Base-by-base conservation (phyloP, 2,888 invertebrate genomes). In the Platycheirus rosarum region DNA sequence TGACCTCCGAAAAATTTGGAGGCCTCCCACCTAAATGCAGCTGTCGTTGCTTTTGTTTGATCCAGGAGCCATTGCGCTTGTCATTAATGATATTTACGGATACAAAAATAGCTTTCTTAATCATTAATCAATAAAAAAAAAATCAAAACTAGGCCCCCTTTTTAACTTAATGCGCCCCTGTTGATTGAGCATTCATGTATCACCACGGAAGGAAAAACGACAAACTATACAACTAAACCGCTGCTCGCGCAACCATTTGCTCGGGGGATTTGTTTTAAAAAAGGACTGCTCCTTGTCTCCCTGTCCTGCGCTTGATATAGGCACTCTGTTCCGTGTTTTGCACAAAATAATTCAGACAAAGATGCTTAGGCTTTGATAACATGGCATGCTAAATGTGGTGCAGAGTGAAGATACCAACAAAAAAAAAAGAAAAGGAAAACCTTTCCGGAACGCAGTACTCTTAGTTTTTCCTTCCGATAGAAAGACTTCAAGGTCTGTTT, bases 311-410 rank as follows among this genome's bases (percentile, higher is more conserved):
- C n/a, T n/a, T n/a, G n/a, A n/a, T n/a, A 18, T 23, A 11, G 9
- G 7, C 2, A 18, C 13, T 20, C 48, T 70, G 70, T 71, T 82
- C 60, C 46, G 48, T 69, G 78, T 74, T 73, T 71, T 60, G 66
- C 80, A 77, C 60, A 82, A 82, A 71, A 76, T 82, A 82, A 77
- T 77, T 70, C 84, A 74, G 9, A 49, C 35, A 32, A 60, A 78
- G 84, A 84, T 78, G 78, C 78, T 84, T 37, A 37, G 60, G 62
- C 51, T 73, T 69, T 69, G 84, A 84, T 84, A 84, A 78, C 73
- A 84, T 69, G 62, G 62, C 53, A 71, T 68, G 66, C 77, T 62
- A 77, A 77, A 77, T 77, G 71, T 77, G 71, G 76, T 71, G 70
- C 76, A 82, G 55, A 60, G 23, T 35, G n/a, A 16, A 13, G 14